A percentile compares a stretch with the other conserved stretches of the same genome.
These are phyloP conservation scores for Tenthredo distinguenda DNA, from an alignment of 2,888 invertebrate genomes.

Conservation along the genomic window DNA sequence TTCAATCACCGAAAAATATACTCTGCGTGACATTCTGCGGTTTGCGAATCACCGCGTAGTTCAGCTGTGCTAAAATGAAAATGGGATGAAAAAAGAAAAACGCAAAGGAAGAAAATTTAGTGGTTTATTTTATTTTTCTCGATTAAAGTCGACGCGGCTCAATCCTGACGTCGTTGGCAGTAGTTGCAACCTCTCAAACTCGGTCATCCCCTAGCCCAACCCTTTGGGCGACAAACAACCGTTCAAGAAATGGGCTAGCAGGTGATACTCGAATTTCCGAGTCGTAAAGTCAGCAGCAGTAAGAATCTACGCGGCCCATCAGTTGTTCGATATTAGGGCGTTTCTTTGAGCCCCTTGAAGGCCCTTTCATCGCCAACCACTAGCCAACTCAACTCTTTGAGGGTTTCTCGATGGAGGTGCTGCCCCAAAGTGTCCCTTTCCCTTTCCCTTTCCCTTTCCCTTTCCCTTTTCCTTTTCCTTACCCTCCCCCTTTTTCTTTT, in stretches of 20 bases:
- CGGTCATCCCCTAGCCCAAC: not conserved
- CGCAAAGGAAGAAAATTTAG: not conserved
- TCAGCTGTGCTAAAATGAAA: not conserved
- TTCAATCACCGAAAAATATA: not conserved
- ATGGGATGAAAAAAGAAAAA: not conserved
- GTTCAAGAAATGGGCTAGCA: slow-evolving; percentile 25
- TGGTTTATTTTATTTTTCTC: not conserved
- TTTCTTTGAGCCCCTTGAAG: slow-evolving; percentile 17
- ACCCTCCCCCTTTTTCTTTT: not conserved
- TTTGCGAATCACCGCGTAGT: too few species aligned
- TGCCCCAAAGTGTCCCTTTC: slow-evolving; percentile 38
- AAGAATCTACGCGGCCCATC: slow-evolving; percentile 35
- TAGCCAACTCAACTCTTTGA: slow-evolving; percentile 47
- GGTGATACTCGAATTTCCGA: slow-evolving; percentile 25
- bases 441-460: slow-evolving; percentile 5
- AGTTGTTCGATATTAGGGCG: slow-evolving; percentile 28
- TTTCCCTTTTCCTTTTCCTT: not conserved
- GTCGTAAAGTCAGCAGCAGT: slow-evolving; percentile 22
- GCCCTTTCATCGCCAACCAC: slow-evolving; percentile 18
- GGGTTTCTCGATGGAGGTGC: slow-evolving; percentile 31
- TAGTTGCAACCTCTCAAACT: not conserved
- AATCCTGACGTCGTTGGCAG: not conserved
- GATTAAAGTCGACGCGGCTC: not conserved
- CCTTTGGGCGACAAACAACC: slow-evolving; percentile 11
- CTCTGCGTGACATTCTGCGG: not conserved